These are phyloP conservation scores for Andinoacara biseriatus DNA, from an alignment of 2,113 vertebrate species.

Conservation along the genomic window DNA sequence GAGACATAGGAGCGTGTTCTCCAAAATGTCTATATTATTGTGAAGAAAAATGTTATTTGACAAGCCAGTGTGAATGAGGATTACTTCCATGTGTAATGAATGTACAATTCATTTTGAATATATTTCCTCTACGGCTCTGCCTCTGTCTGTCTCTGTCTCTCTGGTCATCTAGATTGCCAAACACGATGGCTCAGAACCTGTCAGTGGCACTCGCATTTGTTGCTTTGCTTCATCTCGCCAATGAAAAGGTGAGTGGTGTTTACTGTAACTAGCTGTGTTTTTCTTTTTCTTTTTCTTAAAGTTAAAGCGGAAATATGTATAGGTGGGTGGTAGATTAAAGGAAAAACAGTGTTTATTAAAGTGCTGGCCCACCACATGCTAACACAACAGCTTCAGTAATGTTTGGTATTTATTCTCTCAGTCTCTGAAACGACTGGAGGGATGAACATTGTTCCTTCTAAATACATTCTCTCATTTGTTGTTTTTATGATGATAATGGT, in stretches of 20 bases:
- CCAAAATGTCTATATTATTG: neutral
- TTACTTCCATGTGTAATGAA: neutral
- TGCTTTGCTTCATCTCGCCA: conserved; percentile 92
- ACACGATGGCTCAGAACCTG: conserved; percentile 87
- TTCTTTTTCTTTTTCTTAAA: no score
- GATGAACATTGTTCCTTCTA: no score
- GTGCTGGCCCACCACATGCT: no score
- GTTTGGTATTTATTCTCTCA: neutral
- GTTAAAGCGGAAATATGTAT: no score
- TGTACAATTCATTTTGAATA: neutral
- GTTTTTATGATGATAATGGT: neutral
- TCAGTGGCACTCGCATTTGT: conserved; percentile 90
- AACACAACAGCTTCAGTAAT: no score
- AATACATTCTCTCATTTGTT: neutral
- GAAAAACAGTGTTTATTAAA: no score
- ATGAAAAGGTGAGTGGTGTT: conserved; percentile 87
- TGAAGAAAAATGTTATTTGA: neutral
- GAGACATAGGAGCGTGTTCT: neutral
- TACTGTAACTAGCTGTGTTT: neutral
- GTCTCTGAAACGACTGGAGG: no score
- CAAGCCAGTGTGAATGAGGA: neutral
- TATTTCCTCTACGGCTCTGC: neutral
- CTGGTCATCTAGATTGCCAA: conserved; percentile 82
- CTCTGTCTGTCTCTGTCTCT: neutral
- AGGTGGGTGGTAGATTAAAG: no score